Conservation (phyloP, 2,888 invertebrate species). For the Spilosoma lubricipeda region DNA sequence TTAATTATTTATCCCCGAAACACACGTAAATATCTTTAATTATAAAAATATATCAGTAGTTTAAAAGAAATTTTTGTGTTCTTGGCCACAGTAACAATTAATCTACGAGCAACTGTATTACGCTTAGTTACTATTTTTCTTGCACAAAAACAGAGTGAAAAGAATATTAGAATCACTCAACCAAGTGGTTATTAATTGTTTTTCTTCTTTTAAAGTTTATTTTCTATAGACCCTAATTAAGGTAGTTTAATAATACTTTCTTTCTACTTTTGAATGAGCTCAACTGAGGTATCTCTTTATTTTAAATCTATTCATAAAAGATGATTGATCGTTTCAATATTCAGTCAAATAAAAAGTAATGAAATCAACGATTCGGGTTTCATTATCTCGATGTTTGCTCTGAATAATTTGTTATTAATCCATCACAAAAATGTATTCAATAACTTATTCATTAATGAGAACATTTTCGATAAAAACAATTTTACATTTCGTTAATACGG, state of each 20-base stretch:
- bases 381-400: conserved; percentile 12
- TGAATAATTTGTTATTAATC: conserved; percentile 26
- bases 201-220: background rate
- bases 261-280: background rate
- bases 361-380: background rate
- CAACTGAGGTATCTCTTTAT: background rate
- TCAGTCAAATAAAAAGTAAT: background rate
- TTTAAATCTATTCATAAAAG: background rate
- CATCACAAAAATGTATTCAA: conserved; percentile 22
- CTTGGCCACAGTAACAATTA: background rate
- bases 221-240: background rate
- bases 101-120: background rate
- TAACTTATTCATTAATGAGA: conserved; percentile 19
- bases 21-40: no score
- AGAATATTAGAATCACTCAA: background rate
- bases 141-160: background rate
- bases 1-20: no score
- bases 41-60: no score
- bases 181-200: background rate
- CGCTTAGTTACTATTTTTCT: background rate
- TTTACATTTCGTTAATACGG: conserved; percentile 5
- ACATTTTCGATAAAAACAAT: conserved; percentile 13
- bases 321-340: background rate
- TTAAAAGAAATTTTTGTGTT: background rate
- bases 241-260: background rate